These are phyloP conservation scores for Koerneria pararmatus DNA, from an alignment of 2,888 invertebrate genomes.

Conservation along the genomic window DNA sequence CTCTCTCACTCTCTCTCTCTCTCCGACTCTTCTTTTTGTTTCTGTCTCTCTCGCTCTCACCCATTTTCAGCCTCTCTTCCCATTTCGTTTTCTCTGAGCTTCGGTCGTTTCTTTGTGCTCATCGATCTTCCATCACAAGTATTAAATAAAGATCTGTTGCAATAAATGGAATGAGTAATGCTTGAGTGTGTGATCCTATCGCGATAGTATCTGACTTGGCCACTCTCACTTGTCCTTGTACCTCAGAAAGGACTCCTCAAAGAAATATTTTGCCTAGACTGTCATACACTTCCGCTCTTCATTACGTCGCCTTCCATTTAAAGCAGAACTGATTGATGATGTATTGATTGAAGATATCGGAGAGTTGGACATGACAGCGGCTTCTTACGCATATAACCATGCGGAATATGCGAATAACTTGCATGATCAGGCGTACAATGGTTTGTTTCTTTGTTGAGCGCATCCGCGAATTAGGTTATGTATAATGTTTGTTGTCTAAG, in stretches of 20 bases:
- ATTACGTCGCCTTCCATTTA: too few species aligned
- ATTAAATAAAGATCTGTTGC: too few species aligned
- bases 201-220: background rate
- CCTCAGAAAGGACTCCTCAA: too few species aligned
- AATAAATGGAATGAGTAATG: too few species aligned
- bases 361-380: too few species aligned
- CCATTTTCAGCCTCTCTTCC: background rate
- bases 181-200: too few species aligned
- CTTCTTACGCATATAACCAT: too few species aligned
- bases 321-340: too few species aligned
- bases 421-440: slow-evolving; percentile 12
- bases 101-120: background rate
- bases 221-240: slow-evolving; percentile 1
- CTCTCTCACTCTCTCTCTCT: slow-evolving; percentile 13
- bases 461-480: background rate
- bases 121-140: too few species aligned
- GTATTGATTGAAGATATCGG: too few species aligned
- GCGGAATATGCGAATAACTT: slow-evolving; percentile 8
- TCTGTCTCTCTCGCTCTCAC: slow-evolving; percentile 1
- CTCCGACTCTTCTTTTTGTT: background rate
- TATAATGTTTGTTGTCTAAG: background rate
- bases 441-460: background rate
- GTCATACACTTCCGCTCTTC: too few species aligned
- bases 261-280: too few species aligned
- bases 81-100: background rate